These are phyloP conservation scores for Eurypyga helias DNA, from an alignment of 2,113 vertebrate genomes.

Conservation along the genomic window DNA sequence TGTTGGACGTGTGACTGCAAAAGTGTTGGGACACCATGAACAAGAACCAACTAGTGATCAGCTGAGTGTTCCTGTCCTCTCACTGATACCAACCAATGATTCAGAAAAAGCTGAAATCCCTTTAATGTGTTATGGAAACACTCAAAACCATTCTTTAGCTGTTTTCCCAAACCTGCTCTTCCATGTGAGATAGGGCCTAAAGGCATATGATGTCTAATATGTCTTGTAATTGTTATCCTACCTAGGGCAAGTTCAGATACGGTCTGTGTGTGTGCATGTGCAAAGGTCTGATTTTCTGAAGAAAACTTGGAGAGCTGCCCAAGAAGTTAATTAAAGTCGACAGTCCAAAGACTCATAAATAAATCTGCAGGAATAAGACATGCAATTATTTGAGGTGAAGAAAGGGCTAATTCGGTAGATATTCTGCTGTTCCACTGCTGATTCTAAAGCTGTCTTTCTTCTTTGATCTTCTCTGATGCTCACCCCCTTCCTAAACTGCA, in stretches of 20 bases:
- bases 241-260: not conserved
- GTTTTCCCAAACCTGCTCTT: not conserved
- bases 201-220: not conserved
- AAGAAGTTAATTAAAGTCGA: constrained; percentile 1
- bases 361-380: not conserved
- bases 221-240: not conserved
- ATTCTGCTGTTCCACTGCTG: not conserved
- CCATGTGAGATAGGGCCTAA: not conserved
- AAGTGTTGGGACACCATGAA: not conserved
- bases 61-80: not conserved
- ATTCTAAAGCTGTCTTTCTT: not conserved
- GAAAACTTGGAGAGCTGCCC: not conserved
- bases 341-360: not conserved
- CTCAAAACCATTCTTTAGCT: not conserved
- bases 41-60: not conserved
- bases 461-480: not conserved
- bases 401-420: not conserved
- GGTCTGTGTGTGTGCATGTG: accelerated
- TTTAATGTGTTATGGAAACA: not conserved
- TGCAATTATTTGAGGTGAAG: constrained; percentile 9
- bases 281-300: not conserved
- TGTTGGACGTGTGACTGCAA: not conserved
- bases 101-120: not conserved
- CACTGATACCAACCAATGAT: not conserved
- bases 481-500: not conserved